phyloP scores from a whole-genome alignment of 1,140 invertebrate genomes.

The Diuraphis noxia region DNA sequence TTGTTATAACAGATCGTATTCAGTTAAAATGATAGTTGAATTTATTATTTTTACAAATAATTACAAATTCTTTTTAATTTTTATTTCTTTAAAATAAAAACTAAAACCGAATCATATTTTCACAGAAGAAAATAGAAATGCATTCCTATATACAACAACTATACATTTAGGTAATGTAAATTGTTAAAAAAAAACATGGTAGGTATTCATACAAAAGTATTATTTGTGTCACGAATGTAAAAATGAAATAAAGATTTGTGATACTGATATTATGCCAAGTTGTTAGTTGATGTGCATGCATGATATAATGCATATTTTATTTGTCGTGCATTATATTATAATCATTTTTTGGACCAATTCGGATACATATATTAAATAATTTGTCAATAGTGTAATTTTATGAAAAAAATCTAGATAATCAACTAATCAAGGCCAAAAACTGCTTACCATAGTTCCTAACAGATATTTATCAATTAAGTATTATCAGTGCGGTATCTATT shows the following conservation, averaged over 20 bases:
- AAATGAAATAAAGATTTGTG: not conserved
- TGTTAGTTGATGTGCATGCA: not conserved
- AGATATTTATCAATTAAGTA: constrained; percentile 10
- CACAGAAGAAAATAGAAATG: not conserved
- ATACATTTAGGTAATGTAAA: not conserved
- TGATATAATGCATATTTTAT: not conserved
- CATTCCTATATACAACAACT: too few relatives aligned
- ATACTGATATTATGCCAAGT: not conserved
- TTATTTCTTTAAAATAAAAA: not conserved
- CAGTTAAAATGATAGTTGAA: not conserved
- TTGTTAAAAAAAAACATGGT: not conserved
- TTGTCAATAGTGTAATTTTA: not conserved
- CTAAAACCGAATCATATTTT: not conserved
- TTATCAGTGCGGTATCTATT: not conserved
- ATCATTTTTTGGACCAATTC: not conserved
- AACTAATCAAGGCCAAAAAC: not conserved
- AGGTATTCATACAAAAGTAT: not conserved
- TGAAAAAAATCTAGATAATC: not conserved
- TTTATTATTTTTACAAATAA: not conserved
- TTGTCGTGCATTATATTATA: not conserved
- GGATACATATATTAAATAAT: not conserved
- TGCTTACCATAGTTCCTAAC: not conserved
- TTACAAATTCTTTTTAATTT: not conserved
- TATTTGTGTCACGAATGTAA: not conserved
- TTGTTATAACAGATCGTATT: too few relatives aligned